Evolutionary conservation across 92 coral and sea anemone genomes (phyloP), one percentile per base, ranked within the genome.

Genomic region (Actinernus sp.): DNA sequence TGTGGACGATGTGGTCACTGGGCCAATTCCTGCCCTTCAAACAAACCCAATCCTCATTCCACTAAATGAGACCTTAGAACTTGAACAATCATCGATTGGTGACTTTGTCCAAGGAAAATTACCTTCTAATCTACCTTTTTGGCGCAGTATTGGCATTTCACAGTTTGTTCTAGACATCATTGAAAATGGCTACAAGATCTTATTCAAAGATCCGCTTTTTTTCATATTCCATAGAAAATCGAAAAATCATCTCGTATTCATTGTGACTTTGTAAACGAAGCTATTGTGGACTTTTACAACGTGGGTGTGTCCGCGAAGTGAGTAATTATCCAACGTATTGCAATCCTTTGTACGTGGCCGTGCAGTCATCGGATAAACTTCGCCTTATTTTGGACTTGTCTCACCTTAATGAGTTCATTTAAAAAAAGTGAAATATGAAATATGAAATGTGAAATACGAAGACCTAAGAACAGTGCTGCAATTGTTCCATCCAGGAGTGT

Each of bases 281-380:
- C n/a, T n/a, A n/a, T n/a, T n/a, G n/a, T 2, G 88, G 74, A 34
- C 21, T 11, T 8, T 18, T 46, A 19, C 9, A 9, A 8, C 66
- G 84, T 19, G 74, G 80, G 18, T 67, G 89, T 46, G 43, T 68
- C 26, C 43, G 54, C 37, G 78, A 58, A 31, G 59, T 51, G 31
- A 31, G 44, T 40, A 20, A 30, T 45, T 68, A 52, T 7, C 69
- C 85, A 8, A 52, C 14, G 14, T 82, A 56, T 59, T 82, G 78
- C 48, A 74, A 82, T 68, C 89, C 83, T 23, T 66, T 82, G 26
- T 67, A 83, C 38, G 79, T 83, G 22, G 84, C 79, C 9, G 64
- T 72, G 20, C 73, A 74, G 34, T 49, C 65, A 31, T 64, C 74
- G 14, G 84, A 84, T 6, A 83, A 76, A 48, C 68, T 74, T 6